Conservation (phyloP, 2,888 invertebrate genomes). For the Torymus texanus region DNA sequence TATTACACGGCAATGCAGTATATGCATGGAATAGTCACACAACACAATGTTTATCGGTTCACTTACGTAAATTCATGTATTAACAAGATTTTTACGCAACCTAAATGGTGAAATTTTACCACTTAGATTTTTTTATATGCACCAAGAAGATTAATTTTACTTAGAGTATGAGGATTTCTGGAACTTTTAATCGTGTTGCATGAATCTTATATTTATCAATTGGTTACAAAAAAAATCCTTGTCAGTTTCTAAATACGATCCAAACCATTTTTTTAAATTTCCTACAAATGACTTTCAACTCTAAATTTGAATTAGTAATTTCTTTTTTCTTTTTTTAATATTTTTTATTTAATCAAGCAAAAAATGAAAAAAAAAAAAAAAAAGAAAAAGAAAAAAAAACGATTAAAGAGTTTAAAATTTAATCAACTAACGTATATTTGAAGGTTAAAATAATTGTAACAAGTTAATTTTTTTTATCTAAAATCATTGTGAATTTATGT, state of each 20-base stretch:
- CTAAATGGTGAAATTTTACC: conserved; percentile 12
- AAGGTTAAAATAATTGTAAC: conserved; percentile 50
- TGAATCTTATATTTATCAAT: conserved; percentile 2
- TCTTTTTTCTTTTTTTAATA: too few species aligned
- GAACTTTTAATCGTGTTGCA: background rate
- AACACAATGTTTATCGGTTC: conserved; percentile 33
- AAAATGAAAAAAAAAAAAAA: background rate
- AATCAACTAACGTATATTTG: conserved; percentile 23
- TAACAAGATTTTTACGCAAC: conserved; percentile 29
- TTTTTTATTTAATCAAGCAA: too few species aligned
- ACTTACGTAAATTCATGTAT: conserved; percentile 17
- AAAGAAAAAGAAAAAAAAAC: background rate
- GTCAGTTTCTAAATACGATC: background rate
- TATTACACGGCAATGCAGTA: conserved; percentile 31
- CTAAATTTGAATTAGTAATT: background rate
- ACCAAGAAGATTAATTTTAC: conserved; percentile 14
- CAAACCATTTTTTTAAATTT: background rate
- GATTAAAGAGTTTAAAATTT: background rate
- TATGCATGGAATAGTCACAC: conserved; percentile 27
- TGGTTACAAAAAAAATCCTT: conserved; percentile 23
- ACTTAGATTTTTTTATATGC: conserved; percentile 3
- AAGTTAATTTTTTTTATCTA: conserved; percentile 33
- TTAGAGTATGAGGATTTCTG: background rate
- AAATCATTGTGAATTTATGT: conserved; percentile 42
- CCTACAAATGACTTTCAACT: conserved; percentile 8